A percentile compares a stretch with the other conserved stretches of the same genome.
These are phyloP conservation scores for Calidris pygmaea DNA, from an alignment of 2,113 vertebrate species.

Conservation along the genomic window DNA sequence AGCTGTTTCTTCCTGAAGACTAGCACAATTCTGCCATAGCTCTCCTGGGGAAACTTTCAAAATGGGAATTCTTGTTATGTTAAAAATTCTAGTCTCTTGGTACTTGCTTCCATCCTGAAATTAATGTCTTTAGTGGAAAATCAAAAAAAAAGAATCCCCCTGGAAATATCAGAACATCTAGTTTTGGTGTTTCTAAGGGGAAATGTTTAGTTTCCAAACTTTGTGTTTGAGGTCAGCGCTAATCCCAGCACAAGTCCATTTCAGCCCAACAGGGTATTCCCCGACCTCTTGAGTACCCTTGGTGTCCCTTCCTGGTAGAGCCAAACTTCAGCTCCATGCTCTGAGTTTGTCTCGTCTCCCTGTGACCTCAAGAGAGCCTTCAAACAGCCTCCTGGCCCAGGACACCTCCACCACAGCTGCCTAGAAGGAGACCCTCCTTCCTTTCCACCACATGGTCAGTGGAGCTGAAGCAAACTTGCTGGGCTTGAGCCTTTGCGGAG, in stretches of 20 bases:
- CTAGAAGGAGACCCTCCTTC: not conserved
- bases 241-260: fast-evolving
- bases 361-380: not conserved
- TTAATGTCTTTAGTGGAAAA: not conserved
- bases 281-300: not conserved
- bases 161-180: not conserved
- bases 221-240: not conserved
- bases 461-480: not conserved
- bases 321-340: not conserved
- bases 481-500: not conserved
- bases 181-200: not conserved
- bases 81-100: not conserved
- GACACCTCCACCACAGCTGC: not conserved
- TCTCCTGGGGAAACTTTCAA: not conserved
- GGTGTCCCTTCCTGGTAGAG: not conserved
- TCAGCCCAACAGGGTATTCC: not conserved
- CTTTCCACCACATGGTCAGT: not conserved
- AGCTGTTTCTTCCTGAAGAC: not conserved
- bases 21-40: fast-evolving
- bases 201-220: not conserved
- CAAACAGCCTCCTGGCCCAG: not conserved
- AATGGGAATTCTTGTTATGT: not conserved
- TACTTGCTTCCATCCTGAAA: not conserved
- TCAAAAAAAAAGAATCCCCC: not conserved
- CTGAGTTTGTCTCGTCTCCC: not conserved